Evolutionary conservation across 1,140 invertebrate genomes (phyloP), one percentile per base, ranked within the genome.

Genomic region (Pissodes strobi): DNA sequence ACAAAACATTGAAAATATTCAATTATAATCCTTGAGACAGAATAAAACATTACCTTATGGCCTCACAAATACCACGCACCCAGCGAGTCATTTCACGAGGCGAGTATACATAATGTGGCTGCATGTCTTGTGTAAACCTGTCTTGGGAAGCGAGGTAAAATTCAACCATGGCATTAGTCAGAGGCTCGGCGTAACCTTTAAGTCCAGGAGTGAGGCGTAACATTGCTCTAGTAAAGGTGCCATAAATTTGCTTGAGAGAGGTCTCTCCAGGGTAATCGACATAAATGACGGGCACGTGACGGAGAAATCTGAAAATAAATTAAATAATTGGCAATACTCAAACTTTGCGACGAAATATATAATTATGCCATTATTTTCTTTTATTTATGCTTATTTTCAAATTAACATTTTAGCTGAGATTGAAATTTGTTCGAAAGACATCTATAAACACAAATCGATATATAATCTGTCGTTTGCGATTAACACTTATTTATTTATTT

Each of bases 81-180:
- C 98, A 99, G 64, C 98, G 81, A 0, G 98, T 99, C 92, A 99
- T 95, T 82, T 99, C 98, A 79, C 98, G 86, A n/a, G 98, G 98
- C 64, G 95, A 98, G 81, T 99, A 99, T 0, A 99, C 95, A 78
- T 99, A 99, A 80, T 99, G 98, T 0, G 98, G 98, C 79, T 99
- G 98, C 94, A 99, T 99, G 78, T 99, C 98, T 82, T 99, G 97
- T 0, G 97, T 99, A 78, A 99, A 99, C 49, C 89, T 84, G 79
- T 99, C 97, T 84, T 99, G 97, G 9, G 96, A 98, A 8, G 90
- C 87, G 1, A 99, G 82, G 81, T 99, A 99, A 74, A 99, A 96
- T 75, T 98, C 95, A 0, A 99, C 97, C 98, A 99, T 99, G 2
- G 97, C 96, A 76, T 94, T 94, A 0, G 98, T 99, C 12, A 99